Conservation (phyloP, 2,888 invertebrate species). For the Scaptomyza caliginosa region DNA sequence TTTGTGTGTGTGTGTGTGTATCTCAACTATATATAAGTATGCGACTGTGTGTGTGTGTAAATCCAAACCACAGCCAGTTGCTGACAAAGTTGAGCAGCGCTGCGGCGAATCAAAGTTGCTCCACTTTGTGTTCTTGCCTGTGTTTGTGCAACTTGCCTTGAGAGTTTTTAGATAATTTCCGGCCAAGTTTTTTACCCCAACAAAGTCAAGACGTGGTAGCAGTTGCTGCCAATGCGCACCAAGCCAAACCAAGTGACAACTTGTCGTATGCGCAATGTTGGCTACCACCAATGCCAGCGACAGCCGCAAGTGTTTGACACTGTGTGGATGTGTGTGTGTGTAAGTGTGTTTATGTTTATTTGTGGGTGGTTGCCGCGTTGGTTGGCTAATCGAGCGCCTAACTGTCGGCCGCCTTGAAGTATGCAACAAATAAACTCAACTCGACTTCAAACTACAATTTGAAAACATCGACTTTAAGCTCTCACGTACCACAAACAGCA, state of each 20-base stretch:
- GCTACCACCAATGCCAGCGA: slow-evolving; percentile 71
- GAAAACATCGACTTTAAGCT: slow-evolving; percentile 39
- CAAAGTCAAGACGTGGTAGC: slow-evolving; percentile 46
- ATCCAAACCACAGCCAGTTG: slow-evolving; percentile 40
- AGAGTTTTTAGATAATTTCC: slow-evolving; percentile 68
- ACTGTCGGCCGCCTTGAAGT: slow-evolving; percentile 32
- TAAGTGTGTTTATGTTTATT: slow-evolving; percentile 23
- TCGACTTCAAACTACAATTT: slow-evolving; percentile 25
- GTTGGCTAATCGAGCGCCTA: slow-evolving; percentile 72
- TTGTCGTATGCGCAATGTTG: slow-evolving; percentile 71
- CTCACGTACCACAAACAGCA: slow-evolving; percentile 70
- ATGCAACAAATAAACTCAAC: slow-evolving; percentile 42
- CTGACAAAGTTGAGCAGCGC: slow-evolving; percentile 66
- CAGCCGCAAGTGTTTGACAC: slow-evolving; percentile 45
- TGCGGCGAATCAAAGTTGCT: slow-evolving; percentile 74
- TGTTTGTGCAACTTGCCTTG: slow-evolving; percentile 20
- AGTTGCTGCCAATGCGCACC: slow-evolving; percentile 67
- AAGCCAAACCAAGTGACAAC: slow-evolving; percentile 55
- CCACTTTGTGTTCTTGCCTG: slow-evolving; percentile 17
- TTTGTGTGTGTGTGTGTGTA: slow-evolving; percentile 21
- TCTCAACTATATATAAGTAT: slow-evolving; percentile 62
- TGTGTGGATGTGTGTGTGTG: slow-evolving; percentile 6
- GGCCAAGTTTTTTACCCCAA: slow-evolving; percentile 69
- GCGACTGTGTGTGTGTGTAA: slow-evolving; percentile 16
- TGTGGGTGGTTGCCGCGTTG: slow-evolving; percentile 51